Evolutionary conservation across 1,140 invertebrate species (phyloP).

Genomic region (Ridgeia piscesae): DNA sequence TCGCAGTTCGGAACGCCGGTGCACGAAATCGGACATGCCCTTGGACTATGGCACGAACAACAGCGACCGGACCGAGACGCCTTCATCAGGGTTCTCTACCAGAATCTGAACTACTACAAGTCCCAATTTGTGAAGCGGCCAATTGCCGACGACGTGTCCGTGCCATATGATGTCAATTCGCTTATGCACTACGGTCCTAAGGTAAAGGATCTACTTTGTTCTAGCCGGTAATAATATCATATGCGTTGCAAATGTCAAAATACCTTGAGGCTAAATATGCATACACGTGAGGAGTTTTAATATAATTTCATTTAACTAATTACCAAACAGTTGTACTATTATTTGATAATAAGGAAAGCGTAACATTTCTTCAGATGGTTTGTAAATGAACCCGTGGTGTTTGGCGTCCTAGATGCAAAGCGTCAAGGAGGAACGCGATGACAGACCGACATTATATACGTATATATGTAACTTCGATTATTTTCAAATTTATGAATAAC

Average conservation of each 20-base stretch:
- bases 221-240: no score
- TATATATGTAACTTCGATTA: neutral
- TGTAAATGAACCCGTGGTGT: no score
- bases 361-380: no score
- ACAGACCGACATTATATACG: no score
- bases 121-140: slow-evolving; percentile 16
- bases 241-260: no score
- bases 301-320: neutral
- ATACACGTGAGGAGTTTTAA: neutral
- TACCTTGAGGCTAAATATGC: no score
- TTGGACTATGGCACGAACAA: slow-evolving; percentile 49
- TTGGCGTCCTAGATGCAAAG: no score
- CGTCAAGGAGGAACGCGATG: no score
- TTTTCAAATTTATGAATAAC: neutral
- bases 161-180: slow-evolving; percentile 48
- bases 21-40: slow-evolving; percentile 41
- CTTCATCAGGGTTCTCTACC: slow-evolving; percentile 34
- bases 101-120: slow-evolving; percentile 34
- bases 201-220: slow-evolving; percentile 1
- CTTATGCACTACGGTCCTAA: slow-evolving; percentile 51
- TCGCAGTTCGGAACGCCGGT: slow-evolving; percentile 24
- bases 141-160: neutral
- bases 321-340: neutral
- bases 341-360: no score
- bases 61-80: slow-evolving; percentile 36